Evolutionary conservation across 2,888 invertebrate species (phyloP), one percentile per base, ranked within the genome.

Genomic region (Eucriotettix oculatus): DNA sequence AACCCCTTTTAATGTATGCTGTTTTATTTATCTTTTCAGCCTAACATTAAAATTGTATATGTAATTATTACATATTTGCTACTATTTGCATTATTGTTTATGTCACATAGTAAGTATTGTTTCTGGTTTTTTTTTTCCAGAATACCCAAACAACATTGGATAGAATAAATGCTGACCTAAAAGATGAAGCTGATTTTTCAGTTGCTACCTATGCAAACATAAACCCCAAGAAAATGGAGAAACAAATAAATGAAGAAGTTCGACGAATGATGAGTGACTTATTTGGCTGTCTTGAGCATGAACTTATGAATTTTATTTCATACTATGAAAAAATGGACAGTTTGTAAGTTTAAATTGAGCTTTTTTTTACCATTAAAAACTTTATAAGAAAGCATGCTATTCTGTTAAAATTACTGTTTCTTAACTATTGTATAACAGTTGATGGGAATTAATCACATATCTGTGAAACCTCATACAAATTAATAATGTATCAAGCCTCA

Each of bases 321-420:
- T 85, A 88, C 71, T 86, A 92, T 66, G 95, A 94, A 74, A 85
- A 86, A 68, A 82, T 88, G 68, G 94, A 96, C 73, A 86, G 86
- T 67, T 91, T 93, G 92, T 95, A 75, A 82, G 88, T 81, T 60
- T 53, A 14, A 52, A 29, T 29, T 29, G 29, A 29, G 29, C 29
- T 29, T 29, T 7, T 29, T 2, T 7, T 29, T 29, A 29, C 7
- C 29, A 29, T 29, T 29, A 7, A 29, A 57, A 43, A n/a, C 48
- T 43, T 54, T 44, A 57, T 58, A 53, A 54, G 3, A 29, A 7
- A 29, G 29, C 29, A 29, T 29, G 29, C 29, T 29, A 7, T 29
- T 29, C 29, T n/a, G n/a, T n/a, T n/a, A n/a, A n/a, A n/a, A n/a
- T n/a, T n/a, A n/a, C n/a, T n/a, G n/a, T n/a, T n/a, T n/a, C n/a